Conservation (phyloP, 2,113 vertebrate species). For the Cyrtonyx montezumae region DNA sequence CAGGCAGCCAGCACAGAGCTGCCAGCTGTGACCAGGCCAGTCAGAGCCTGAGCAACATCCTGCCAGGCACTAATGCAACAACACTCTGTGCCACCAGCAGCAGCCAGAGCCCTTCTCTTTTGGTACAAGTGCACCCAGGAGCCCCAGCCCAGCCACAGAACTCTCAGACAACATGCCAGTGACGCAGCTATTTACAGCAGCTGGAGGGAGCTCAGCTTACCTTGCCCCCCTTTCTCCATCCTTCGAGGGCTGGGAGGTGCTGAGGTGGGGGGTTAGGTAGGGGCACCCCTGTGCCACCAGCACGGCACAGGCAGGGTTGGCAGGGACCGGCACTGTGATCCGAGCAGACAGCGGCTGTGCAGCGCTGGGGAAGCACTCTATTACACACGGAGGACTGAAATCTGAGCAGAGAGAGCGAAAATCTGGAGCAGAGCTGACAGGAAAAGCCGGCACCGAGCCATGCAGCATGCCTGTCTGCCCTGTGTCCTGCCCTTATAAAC, state of each 20-base stretch:
- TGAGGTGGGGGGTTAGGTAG: not conserved
- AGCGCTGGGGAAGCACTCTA: not conserved
- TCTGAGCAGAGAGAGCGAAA: not conserved
- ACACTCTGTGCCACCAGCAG: not conserved
- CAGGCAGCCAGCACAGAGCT: not conserved
- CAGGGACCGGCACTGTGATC: not conserved
- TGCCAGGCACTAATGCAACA: not conserved
- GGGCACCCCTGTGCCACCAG: not conserved
- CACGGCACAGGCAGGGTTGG: not conserved
- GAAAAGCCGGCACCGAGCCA: accelerated
- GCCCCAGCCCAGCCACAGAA: not conserved
- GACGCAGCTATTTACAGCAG: not conserved
- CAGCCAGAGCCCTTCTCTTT: not conserved
- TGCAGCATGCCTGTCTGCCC: not conserved
- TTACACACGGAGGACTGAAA: not conserved
- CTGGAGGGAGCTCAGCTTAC: not conserved
- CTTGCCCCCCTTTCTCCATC: conserved; percentile 26
- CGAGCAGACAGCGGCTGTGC: not conserved
- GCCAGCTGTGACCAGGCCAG: not conserved
- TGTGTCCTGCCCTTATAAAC: accelerated
- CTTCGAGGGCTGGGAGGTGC: not conserved
- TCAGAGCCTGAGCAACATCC: conserved; percentile 17
- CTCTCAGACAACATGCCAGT: not conserved
- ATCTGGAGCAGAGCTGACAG: not conserved
- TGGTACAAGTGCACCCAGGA: not conserved